Evolutionary conservation across 2,888 invertebrate genomes (phyloP).

Genomic region (Didymodactylos carnosus): DNA sequence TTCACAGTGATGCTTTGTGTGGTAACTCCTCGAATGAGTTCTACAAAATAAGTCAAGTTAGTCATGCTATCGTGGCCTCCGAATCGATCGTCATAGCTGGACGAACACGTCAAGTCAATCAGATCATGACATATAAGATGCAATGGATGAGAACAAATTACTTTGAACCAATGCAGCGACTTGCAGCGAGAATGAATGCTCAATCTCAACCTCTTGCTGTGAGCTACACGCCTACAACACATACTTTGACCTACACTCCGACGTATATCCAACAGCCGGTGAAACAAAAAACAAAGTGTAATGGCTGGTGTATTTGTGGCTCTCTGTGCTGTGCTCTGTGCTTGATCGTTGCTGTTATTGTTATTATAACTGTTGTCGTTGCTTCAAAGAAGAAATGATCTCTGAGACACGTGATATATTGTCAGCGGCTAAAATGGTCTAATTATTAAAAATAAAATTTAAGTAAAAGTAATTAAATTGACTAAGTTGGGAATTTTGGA

Average conservation of each 20-base stretch:
- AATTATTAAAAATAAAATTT: too few species aligned
- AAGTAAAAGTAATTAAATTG: too few species aligned
- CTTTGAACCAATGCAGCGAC: not conserved
- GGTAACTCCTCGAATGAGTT: not conserved
- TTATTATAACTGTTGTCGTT: too few species aligned
- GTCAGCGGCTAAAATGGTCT: too few species aligned
- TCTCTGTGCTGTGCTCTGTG: too few species aligned
- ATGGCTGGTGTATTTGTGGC: too few species aligned
- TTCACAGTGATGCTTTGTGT: not conserved
- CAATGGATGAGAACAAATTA: not conserved
- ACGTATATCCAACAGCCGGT: not conserved
- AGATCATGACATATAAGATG: not conserved
- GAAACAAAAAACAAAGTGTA: not conserved
- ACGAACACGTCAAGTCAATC: not conserved
- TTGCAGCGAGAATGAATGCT: not conserved
- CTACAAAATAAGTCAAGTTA: not conserved
- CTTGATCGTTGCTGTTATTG: too few species aligned
- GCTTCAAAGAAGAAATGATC: too few species aligned
- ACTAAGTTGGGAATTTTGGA: too few species aligned
- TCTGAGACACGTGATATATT: too few species aligned
- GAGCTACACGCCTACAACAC: not conserved
- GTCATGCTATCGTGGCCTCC: not conserved
- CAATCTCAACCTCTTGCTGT: too few species aligned
- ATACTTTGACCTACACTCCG: not conserved
- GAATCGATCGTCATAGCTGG: not conserved